Evolutionary conservation across 2,797 vertebrate genomes (phyloP).

Genomic region (Halcyon leucocephala): DNA sequence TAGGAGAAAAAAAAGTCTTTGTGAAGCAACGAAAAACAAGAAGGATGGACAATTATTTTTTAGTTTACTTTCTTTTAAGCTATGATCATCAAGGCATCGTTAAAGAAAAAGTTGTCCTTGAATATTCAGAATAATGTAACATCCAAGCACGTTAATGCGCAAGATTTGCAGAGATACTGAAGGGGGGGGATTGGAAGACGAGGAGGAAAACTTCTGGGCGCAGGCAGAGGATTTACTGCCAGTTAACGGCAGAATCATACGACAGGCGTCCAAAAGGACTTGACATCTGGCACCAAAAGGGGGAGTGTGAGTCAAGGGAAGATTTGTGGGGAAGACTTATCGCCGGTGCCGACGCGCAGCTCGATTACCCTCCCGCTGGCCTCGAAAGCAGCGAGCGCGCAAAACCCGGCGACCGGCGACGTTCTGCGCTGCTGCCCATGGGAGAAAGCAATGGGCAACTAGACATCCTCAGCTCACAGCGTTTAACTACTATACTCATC

Average conservation of each 20-base stretch:
- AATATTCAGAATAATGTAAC: background rate
- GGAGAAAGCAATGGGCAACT: background rate
- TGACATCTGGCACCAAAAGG: conserved; percentile 57
- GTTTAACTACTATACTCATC: background rate
- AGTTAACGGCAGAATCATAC: background rate
- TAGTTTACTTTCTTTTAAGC: background rate
- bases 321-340: background rate
- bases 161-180: background rate
- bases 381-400: background rate
- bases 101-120: background rate
- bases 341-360: background rate
- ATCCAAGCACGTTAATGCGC: rapidly evolving
- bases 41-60: background rate
- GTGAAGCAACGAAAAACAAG: background rate
- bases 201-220: background rate
- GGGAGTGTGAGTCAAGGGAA: conserved; percentile 50
- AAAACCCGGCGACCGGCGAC: background rate
- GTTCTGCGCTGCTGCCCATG: background rate
- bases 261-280: background rate
- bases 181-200: rapidly evolving
- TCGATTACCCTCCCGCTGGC: background rate
- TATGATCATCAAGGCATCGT: rapidly evolving
- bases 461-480: background rate
- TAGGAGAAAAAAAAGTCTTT: background rate
- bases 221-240: background rate